These are phyloP conservation scores for Sapajus apella DNA, from an alignment of 2,113 vertebrate species.

Conservation along the genomic window DNA sequence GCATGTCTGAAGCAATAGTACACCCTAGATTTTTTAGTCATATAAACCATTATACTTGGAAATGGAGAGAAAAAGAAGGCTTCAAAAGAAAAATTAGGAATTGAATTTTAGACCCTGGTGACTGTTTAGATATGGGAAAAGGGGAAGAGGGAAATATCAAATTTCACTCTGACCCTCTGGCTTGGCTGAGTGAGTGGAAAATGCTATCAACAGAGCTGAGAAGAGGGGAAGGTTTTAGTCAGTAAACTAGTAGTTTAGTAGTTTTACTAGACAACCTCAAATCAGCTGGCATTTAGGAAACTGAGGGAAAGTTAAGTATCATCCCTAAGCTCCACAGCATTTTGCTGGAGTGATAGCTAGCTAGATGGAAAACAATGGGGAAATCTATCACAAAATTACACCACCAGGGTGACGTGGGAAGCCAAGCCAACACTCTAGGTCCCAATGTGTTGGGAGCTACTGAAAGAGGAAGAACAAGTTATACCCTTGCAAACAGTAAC, in stretches of 20 bases:
- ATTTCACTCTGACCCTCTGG: constrained; percentile 24
- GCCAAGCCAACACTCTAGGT: neutral
- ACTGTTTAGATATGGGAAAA: neutral
- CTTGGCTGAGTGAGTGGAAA: neutral
- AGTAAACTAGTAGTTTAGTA: neutral
- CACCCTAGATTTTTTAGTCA: neutral
- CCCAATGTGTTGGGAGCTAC: neutral
- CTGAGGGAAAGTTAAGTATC: neutral
- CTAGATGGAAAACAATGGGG: neutral
- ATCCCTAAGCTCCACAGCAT: neutral
- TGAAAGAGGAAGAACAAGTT: neutral
- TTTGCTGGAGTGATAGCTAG: constrained; percentile 4
- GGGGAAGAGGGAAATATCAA: neutral
- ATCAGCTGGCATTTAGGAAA: constrained; percentile 5
- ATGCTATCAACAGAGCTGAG: constrained; percentile 7
- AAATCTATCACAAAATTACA: neutral
- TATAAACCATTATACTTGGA: constrained; percentile 1
- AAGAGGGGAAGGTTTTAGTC: neutral
- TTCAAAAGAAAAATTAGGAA: constrained; percentile 44
- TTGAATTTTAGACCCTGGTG: neutral
- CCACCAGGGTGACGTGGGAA: neutral
- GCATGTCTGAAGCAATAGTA: neutral
- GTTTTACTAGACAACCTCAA: constrained; percentile 8
- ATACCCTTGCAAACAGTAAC: neutral
- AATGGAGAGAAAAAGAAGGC: neutral